phyloP scores from a whole-genome alignment of 2,797 vertebrate genomes.

The Lacerta agilis region DNA sequence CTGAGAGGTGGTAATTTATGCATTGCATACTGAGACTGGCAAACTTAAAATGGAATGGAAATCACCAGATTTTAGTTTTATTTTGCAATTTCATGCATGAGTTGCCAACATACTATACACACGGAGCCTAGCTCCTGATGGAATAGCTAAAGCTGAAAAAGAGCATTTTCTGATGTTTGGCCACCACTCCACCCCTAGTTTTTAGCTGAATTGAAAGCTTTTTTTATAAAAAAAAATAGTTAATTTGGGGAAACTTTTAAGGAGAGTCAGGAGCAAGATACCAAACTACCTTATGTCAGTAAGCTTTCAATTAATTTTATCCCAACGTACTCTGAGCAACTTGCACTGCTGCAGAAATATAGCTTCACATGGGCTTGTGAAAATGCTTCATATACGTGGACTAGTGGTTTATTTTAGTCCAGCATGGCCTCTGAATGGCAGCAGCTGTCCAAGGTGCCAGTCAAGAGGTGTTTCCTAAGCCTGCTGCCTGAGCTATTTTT shows the following conservation, averaged over 20 bases:
- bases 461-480: not conserved
- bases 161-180: constrained; percentile 57
- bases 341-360: not conserved
- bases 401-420: not conserved
- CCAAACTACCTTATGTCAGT: not conserved
- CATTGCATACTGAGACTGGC: constrained; percentile 54
- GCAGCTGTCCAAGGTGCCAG: not conserved
- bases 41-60: constrained; percentile 61
- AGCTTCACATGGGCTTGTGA: not conserved
- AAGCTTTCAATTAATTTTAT: not conserved
- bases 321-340: not conserved
- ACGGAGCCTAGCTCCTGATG: constrained; percentile 32
- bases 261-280: not conserved
- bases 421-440: not conserved
- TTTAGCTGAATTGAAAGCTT: constrained; percentile 38
- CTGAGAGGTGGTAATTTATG: constrained; percentile 46
- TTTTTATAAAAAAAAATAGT: constrained; percentile 12
- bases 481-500: not conserved
- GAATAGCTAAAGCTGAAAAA: constrained; percentile 57
- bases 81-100: constrained; percentile 56
- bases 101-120: constrained; percentile 45
- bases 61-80: constrained; percentile 68
- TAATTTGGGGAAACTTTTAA: constrained; percentile 1
- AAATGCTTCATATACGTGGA: too few relatives aligned
- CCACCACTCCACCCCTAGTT: constrained; percentile 34